Evolutionary conservation across 2,113 vertebrate genomes (phyloP).

Genomic region (Cavia aperea): DNA sequence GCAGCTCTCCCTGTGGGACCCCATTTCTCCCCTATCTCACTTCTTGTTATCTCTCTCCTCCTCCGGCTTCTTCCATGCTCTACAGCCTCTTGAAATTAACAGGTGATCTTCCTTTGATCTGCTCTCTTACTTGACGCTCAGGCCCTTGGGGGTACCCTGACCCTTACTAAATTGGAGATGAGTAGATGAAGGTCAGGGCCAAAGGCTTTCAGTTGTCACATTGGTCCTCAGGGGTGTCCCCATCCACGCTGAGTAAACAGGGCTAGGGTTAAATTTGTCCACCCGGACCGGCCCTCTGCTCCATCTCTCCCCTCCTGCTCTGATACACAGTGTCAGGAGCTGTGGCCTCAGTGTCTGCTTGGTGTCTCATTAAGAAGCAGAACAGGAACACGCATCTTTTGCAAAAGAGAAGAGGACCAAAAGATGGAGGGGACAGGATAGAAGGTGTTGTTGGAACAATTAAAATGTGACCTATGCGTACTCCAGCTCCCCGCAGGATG

Average conservation of each 20-base stretch:
- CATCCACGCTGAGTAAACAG: not conserved
- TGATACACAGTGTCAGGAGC: not conserved
- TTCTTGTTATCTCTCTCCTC: not conserved
- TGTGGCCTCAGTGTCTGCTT: not conserved
- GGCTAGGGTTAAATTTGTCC: not conserved
- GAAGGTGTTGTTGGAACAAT: not conserved
- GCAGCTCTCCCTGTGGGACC: not conserved
- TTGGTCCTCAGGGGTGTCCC: not conserved
- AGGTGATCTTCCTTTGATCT: not conserved
- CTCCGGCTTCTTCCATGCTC: not conserved
- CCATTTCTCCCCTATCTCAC: not conserved
- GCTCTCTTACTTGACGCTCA: not conserved
- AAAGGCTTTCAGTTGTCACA: not conserved
- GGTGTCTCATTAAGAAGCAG: not conserved
- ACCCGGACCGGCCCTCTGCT: rapidly evolving
- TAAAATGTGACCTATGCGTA: not conserved
- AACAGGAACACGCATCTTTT: not conserved
- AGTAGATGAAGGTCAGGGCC: not conserved
- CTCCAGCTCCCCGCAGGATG: not conserved
- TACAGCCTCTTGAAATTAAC: not conserved
- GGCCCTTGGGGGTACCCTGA: not conserved
- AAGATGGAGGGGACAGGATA: not conserved
- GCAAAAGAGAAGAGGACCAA: not conserved
- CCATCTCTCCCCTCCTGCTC: not conserved
- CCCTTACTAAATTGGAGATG: not conserved